Conservation (phyloP, 2,113 vertebrate species). For the Strix uralensis region DNA sequence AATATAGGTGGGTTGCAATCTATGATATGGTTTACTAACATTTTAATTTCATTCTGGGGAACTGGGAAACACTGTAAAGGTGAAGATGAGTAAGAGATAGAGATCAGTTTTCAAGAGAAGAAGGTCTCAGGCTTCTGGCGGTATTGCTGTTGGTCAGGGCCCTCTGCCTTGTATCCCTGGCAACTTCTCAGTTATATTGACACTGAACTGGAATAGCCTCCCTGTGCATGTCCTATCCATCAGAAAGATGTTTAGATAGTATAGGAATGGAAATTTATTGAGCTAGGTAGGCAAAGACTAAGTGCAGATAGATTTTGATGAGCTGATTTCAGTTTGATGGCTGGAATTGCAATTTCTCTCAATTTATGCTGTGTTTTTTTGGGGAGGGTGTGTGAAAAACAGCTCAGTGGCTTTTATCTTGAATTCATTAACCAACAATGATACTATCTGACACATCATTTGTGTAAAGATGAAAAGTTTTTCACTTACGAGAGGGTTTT, state of each 20-base stretch:
- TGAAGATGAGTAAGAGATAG: neutral
- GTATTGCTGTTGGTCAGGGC: rapidly evolving
- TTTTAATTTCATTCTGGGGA: neutral
- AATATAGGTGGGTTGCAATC: neutral
- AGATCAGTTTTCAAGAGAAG: neutral
- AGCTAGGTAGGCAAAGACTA: neutral
- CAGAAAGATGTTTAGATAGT: neutral
- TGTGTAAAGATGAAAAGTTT: neutral
- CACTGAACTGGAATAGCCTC: neutral
- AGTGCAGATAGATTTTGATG: neutral
- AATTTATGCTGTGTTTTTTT: neutral
- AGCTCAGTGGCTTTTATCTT: neutral
- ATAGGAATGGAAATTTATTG: neutral
- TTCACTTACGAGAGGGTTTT: neutral
- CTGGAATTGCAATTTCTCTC: neutral
- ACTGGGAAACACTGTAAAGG: neutral
- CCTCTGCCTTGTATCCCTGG: neutral
- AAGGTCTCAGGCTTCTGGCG: neutral
- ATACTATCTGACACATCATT: neutral
- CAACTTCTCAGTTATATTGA: neutral
- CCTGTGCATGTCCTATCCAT: neutral
- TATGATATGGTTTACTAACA: neutral
- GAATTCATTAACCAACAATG: neutral
- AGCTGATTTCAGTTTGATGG: neutral
- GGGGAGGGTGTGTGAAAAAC: neutral